Conservation (phyloP, 2,797 vertebrate genomes). For the Myotis pilosus region DNA sequence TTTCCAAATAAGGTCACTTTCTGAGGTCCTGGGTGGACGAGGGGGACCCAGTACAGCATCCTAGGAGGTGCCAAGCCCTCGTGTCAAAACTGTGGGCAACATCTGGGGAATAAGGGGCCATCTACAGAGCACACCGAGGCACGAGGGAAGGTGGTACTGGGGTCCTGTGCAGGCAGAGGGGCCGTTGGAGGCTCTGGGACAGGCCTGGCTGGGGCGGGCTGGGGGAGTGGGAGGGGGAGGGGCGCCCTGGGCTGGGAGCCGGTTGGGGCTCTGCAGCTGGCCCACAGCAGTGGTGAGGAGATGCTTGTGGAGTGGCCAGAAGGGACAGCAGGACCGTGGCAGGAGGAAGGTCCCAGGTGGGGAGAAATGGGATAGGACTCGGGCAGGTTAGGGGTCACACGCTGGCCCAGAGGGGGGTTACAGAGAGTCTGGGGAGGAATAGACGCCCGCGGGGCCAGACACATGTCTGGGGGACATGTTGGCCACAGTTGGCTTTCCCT, state of each 20-base stretch:
- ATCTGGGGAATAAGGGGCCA: background rate
- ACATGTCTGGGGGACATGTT: background rate
- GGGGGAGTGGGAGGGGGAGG: background rate
- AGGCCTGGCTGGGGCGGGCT: background rate
- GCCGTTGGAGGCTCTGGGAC: background rate
- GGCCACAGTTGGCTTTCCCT: background rate
- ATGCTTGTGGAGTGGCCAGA: background rate
- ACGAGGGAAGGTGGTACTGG: rapidly evolving
- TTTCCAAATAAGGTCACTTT: background rate
- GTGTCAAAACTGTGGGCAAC: rapidly evolving
- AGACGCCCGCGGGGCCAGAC: rapidly evolving
- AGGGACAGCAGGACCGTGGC: background rate
- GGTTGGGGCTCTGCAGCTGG: background rate
- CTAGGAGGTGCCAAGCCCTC: background rate
- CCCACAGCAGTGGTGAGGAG: background rate
- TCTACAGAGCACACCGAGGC: background rate
- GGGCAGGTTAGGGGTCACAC: rapidly evolving
- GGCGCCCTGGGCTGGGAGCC: background rate
- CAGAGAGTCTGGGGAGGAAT: background rate
- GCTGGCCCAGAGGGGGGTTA: background rate
- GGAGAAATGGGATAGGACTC: background rate
- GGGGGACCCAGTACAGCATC: rapidly evolving
- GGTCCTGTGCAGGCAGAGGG: background rate
- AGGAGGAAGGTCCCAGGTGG: background rate
- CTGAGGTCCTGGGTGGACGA: background rate